phyloP scores from a whole-genome alignment of 2,888 invertebrate genomes.

The Platerodrilus igneus region DNA sequence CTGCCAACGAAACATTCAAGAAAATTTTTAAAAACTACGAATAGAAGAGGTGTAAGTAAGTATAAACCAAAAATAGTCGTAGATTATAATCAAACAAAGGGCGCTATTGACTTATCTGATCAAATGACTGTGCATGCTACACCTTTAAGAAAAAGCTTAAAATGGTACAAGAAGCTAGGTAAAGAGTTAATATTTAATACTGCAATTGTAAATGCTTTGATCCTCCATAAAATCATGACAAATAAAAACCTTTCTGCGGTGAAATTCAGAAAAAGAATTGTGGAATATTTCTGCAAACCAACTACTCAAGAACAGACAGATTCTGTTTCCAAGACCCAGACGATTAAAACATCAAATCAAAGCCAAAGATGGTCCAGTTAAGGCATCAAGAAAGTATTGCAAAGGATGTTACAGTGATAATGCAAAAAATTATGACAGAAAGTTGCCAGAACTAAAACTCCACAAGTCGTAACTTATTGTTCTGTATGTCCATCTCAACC shows the following conservation, averaged over 20 bases:
- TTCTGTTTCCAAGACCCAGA: background rate
- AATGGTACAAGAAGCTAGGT: conserved; percentile 40
- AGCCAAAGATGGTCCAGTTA: background rate
- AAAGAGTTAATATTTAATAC: conserved; percentile 37
- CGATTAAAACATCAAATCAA: background rate
- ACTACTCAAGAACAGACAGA: conserved; percentile 1
- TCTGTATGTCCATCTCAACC: conserved; percentile 1
- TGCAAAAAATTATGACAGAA: background rate
- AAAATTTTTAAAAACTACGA: conserved; percentile 20
- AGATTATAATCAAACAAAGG: conserved; percentile 8
- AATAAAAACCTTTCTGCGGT: conserved; percentile 3
- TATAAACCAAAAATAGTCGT: conserved; percentile 3
- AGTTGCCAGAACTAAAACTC: conserved; percentile 5
- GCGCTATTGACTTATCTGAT: too few species aligned
- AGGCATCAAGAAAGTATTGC: conserved; percentile 2
- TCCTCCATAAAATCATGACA: conserved; percentile 21
- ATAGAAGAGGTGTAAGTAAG: background rate
- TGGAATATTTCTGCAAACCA: background rate
- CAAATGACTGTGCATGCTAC: conserved; percentile 19
- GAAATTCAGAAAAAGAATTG: conserved; percentile 1
- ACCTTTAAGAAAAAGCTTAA: conserved; percentile 37
- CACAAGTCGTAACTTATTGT: conserved; percentile 3
- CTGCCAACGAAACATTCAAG: conserved; percentile 38
- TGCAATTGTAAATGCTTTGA: conserved; percentile 34
- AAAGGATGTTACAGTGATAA: conserved; percentile 3